Evolutionary conservation across 1,140 invertebrate species (phyloP).

Genomic region (Gonatopus flavifemur): DNA sequence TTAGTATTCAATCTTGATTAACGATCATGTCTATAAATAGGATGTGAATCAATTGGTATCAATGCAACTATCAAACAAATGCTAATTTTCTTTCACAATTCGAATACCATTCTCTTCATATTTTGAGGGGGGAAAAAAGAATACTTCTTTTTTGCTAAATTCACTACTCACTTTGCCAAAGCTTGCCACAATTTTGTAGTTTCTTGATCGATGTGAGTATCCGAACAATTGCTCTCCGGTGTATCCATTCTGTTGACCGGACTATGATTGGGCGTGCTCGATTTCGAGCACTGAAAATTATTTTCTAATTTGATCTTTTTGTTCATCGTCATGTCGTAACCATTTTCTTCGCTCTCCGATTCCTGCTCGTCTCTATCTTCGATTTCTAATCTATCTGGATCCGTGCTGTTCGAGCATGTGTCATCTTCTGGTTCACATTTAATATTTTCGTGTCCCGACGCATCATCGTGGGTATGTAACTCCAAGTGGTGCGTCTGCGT

Average conservation of each 20-base stretch:
- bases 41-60: too few species aligned
- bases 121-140: too few species aligned
- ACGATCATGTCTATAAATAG: too few species aligned
- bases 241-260: constrained; percentile 57
- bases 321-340: constrained; percentile 52
- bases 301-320: constrained; percentile 39
- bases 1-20: too few species aligned
- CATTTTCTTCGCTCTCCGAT: constrained; percentile 50
- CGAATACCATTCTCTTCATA: too few species aligned
- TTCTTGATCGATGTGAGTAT: constrained; percentile 61
- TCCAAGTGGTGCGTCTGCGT: constrained; percentile 51
- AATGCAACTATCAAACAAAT: too few species aligned
- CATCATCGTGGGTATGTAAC: constrained; percentile 31
- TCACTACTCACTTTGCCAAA: constrained; percentile 54
- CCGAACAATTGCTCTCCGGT: constrained; percentile 61
- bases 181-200: constrained; percentile 63
- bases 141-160: too few species aligned
- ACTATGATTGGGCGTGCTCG: constrained; percentile 42
- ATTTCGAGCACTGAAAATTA: constrained; percentile 38
- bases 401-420: constrained; percentile 59
- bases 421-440: constrained; percentile 54
- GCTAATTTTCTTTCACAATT: too few species aligned
- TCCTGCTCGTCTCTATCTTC: constrained; percentile 52
- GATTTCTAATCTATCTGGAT: constrained; percentile 62
- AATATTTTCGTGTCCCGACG: constrained; percentile 36